These are phyloP conservation scores for Goniozus legneri DNA, from an alignment of 1,140 invertebrate species.

Conservation along the genomic window DNA sequence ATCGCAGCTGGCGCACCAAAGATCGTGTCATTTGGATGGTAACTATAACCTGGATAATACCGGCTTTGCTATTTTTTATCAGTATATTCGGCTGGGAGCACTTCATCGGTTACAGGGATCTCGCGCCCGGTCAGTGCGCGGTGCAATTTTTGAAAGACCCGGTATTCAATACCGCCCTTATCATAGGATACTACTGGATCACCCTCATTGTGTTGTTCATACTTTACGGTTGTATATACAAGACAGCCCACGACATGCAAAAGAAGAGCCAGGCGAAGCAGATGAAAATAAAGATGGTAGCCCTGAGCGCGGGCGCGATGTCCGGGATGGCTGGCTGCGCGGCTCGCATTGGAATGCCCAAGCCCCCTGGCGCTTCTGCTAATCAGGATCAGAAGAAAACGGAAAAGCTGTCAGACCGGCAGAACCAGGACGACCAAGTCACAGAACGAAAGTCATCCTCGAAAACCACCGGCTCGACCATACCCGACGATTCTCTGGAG, in stretches of 20 bases:
- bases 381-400: constrained; percentile 68
- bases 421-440: constrained; percentile 8
- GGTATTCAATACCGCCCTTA: constrained; percentile 95
- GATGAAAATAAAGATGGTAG: constrained; percentile 91
- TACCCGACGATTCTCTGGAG: constrained; percentile 6
- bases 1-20: constrained; percentile 96
- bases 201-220: constrained; percentile 90
- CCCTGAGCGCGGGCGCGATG: constrained; percentile 81
- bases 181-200: constrained; percentile 98
- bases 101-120: constrained; percentile 87
- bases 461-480: constrained; percentile 9
- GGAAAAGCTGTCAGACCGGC: constrained; percentile 13
- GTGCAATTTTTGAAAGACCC: constrained; percentile 98
- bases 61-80: constrained; percentile 94
- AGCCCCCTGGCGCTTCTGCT: constrained; percentile 66
- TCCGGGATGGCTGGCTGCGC: constrained; percentile 84
- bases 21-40: constrained; percentile 89
- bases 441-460: constrained; percentile 12
- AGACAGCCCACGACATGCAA: constrained; percentile 97
- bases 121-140: constrained; percentile 85
- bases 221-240: constrained; percentile 96
- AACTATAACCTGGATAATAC: constrained; percentile 97
- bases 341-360: constrained; percentile 78
- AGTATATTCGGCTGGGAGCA: constrained; percentile 99
- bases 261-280: constrained; percentile 95